Conservation (phyloP, 2,797 vertebrate genomes). For the Rhadinocentrus ornatus region DNA sequence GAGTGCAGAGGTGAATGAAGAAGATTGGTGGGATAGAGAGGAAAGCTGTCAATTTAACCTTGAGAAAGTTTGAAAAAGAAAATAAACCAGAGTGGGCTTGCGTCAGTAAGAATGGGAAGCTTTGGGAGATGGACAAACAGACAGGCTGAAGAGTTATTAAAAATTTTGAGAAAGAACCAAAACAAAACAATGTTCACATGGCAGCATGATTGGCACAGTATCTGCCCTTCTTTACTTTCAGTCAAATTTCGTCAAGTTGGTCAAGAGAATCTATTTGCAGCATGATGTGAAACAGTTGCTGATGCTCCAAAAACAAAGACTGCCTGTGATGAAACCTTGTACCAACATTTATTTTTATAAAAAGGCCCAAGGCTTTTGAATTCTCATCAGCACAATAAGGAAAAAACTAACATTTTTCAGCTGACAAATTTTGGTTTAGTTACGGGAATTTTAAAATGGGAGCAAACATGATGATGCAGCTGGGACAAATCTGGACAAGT, state of each 20-base stretch:
- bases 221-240: constrained; percentile 18
- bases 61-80: constrained; percentile 76
- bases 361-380: background rate
- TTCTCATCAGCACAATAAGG: background rate
- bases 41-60: constrained; percentile 71
- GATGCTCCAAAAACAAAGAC: constrained; percentile 25
- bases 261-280: constrained; percentile 35
- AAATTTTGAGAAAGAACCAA: constrained; percentile 37
- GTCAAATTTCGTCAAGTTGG: constrained; percentile 16
- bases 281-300: constrained; percentile 19
- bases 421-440: constrained; percentile 35
- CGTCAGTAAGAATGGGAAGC: constrained; percentile 51
- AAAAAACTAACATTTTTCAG: constrained; percentile 28
- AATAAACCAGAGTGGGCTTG: constrained; percentile 69
- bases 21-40: constrained; percentile 55
- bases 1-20: constrained; percentile 68
- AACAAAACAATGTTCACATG: constrained; percentile 40
- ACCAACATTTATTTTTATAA: constrained; percentile 9
- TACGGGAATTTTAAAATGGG: constrained; percentile 1
- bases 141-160: constrained; percentile 40
- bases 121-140: constrained; percentile 55
- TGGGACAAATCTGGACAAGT: constrained; percentile 31
- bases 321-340: background rate
- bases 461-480: background rate
- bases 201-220: constrained; percentile 13